Percentiles rank a stretch among this genome's conserved stretches.
Conservation (phyloP, 2,797 vertebrate genomes). For the Gambusia yucatana region DNA sequence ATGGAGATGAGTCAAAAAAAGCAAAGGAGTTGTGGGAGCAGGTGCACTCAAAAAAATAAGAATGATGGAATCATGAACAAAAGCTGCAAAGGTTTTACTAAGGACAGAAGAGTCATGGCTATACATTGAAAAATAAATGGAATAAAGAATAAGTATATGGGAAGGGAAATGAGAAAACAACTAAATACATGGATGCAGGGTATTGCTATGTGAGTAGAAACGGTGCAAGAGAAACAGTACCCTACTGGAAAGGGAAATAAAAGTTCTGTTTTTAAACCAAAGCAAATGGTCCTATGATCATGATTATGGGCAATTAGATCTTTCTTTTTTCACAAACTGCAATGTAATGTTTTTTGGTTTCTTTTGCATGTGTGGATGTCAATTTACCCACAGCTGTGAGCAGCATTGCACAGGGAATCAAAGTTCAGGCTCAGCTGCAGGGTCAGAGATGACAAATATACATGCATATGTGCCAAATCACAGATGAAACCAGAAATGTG, state of each 20-base stretch:
- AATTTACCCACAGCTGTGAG: conserved; percentile 59
- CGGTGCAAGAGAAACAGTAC: not conserved
- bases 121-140: conserved; percentile 21
- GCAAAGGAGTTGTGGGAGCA: conserved; percentile 54
- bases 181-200: conserved; percentile 23
- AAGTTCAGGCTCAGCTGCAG: conserved; percentile 67
- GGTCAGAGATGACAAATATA: conserved; percentile 52
- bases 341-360: conserved; percentile 15
- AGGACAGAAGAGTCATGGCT: conserved; percentile 28
- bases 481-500: conserved; percentile 9
- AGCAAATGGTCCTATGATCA: not conserved
- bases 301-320: conserved; percentile 21
- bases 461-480: conserved; percentile 10
- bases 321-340: conserved; percentile 17
- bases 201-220: conserved; percentile 20
- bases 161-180: conserved; percentile 10
- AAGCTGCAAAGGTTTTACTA: conserved; percentile 11
- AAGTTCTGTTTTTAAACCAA: not conserved
- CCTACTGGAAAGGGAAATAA: conserved; percentile 5
- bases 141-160: conserved; percentile 32
- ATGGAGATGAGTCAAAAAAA: conserved; percentile 44
- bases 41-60: conserved; percentile 58
- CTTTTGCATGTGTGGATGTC: conserved; percentile 38
- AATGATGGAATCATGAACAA: conserved; percentile 42
- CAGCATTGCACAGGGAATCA: conserved; percentile 39